Conservation (phyloP, 2,113 vertebrate genomes). For the Arenaria interpres region DNA sequence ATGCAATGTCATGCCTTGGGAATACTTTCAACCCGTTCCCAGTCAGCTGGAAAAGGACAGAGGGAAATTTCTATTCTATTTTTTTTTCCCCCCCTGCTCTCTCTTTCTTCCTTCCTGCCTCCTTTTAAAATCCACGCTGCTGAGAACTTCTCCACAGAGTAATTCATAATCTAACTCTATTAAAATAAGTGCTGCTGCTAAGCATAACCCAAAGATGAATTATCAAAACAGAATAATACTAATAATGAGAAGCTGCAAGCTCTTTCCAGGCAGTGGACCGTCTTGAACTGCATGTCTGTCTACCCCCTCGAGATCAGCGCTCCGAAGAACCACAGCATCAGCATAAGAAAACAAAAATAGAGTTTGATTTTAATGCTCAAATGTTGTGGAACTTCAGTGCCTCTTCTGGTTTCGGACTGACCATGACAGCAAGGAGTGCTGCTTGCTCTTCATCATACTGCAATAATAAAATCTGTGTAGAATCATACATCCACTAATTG, state of each 20-base stretch:
- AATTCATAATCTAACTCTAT: neutral
- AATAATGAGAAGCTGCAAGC: neutral
- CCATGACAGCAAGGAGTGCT: neutral
- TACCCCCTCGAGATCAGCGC: fast-evolving
- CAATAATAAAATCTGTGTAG: neutral
- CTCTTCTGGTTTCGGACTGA: neutral
- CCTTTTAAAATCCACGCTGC: neutral
- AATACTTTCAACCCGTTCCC: neutral
- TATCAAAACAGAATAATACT: neutral
- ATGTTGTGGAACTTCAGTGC: fast-evolving
- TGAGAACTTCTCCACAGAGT: neutral
- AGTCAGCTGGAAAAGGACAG: slow-evolving; percentile 26
- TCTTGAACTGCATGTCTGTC: neutral
- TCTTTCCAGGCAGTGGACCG: neutral
- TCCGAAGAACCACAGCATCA: neutral
- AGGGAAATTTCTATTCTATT: neutral
- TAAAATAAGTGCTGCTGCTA: neutral
- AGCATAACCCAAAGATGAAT: neutral
- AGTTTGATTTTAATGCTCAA: neutral
- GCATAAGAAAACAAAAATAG: neutral
- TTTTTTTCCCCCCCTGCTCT: neutral
- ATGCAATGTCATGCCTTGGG: neutral
- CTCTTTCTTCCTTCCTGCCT: neutral
- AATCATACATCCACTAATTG: neutral
- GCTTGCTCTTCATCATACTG: neutral